Conservation (phyloP, 2,113 vertebrate species). For the Cryptotis parvus region DNA sequence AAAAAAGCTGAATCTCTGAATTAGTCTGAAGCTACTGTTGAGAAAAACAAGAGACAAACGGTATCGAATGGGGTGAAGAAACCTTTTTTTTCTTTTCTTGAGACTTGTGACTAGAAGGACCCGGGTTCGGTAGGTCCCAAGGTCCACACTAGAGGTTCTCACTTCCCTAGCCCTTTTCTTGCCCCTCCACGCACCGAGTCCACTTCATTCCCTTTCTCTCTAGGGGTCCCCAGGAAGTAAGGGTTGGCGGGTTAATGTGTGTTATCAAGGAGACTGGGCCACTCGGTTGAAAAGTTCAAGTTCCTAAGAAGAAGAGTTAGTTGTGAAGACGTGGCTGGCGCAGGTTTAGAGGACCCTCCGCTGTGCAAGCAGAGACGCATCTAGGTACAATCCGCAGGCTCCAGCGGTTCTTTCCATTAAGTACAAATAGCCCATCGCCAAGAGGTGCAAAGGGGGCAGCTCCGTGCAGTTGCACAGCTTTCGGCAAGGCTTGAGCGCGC, state of each 20-base stretch:
- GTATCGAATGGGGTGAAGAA: background rate
- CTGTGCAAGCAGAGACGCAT: background rate
- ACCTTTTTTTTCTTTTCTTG: background rate
- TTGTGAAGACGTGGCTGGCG: background rate
- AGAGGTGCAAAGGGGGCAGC: background rate
- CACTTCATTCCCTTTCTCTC: background rate
- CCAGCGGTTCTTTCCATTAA: background rate
- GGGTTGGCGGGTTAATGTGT: background rate
- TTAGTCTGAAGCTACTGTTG: slow-evolving; percentile 37
- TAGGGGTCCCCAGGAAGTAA: slow-evolving; percentile 6
- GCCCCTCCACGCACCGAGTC: background rate
- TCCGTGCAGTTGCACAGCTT: background rate
- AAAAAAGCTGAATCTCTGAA: slow-evolving; percentile 54
- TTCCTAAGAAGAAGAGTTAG: background rate
- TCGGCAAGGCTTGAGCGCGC: background rate
- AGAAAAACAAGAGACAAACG: slow-evolving; percentile 5
- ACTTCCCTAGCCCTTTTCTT: background rate
- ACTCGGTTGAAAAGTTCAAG: background rate
- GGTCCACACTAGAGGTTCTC: background rate
- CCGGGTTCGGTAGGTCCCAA: background rate
- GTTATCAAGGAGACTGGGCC: slow-evolving; percentile 22
- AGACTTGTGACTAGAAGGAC: slow-evolving; percentile 12
- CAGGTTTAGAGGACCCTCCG: background rate
- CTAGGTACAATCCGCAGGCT: slow-evolving; percentile 53
- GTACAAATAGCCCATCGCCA: background rate